Conservation (phyloP, 2,797 vertebrate species). For the Catamblyrhynchus diadema region DNA sequence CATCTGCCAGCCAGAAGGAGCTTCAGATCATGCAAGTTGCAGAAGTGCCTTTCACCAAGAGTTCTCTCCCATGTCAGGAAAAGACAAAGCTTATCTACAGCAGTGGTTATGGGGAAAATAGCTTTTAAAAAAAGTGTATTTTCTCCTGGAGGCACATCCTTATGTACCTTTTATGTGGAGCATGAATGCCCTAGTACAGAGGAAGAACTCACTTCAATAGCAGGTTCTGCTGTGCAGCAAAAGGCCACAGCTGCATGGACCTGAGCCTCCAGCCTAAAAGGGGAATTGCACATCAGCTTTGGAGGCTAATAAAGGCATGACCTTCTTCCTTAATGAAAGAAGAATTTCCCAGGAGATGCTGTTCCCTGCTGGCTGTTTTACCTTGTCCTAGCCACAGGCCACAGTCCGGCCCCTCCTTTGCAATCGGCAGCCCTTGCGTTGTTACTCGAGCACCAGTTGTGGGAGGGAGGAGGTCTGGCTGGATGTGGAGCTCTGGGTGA, state of each 20-base stretch:
- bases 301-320: slow-evolving; percentile 16
- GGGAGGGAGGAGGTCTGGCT: not conserved
- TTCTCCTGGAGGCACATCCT: not conserved
- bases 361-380: not conserved
- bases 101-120: not conserved
- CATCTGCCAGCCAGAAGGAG: not conserved
- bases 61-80: not conserved
- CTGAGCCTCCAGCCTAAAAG: not conserved
- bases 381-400: not conserved
- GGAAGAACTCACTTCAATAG: not conserved
- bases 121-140: not conserved
- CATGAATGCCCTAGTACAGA: not conserved
- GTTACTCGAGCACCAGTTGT: not conserved
- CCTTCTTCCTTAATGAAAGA: not conserved
- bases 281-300: not conserved
- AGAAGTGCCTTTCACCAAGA: not conserved
- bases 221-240: not conserved
- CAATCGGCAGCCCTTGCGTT: not conserved
- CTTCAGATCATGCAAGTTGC: not conserved
- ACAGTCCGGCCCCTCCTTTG: not conserved
- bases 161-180: not conserved
- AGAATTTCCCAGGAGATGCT: not conserved
- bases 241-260: not conserved
- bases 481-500: not conserved
- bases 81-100: not conserved